phyloP scores from a whole-genome alignment of 2,797 vertebrate species.

The Anisognathus igniventris region DNA sequence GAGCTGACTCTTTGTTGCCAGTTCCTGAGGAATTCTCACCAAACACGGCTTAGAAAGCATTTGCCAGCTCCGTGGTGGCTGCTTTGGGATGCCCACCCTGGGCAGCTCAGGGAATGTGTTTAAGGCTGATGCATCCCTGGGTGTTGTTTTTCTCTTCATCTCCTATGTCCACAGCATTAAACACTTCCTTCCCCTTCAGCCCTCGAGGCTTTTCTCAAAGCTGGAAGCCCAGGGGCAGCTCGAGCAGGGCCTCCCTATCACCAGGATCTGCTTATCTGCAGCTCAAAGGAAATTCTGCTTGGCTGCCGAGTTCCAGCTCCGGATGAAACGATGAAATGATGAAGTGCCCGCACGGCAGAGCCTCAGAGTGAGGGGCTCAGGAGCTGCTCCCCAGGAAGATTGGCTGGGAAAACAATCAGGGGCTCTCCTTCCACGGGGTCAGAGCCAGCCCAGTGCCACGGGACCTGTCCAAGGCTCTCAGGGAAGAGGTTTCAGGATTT shows the following conservation, averaged over 20 bases:
- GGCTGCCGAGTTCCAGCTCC: not conserved
- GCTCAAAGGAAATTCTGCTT: constrained; percentile 26
- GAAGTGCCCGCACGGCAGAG: not conserved
- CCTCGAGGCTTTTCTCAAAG: not conserved
- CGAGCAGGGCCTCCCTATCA: not conserved
- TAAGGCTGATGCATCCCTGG: not conserved
- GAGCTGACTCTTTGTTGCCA: not conserved
- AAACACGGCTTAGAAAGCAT: not conserved
- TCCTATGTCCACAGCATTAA: not conserved
- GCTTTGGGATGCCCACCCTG: not conserved
- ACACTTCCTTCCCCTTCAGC: constrained; percentile 11
- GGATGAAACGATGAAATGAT: not conserved
- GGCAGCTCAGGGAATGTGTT: accelerated
- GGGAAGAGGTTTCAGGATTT: not conserved
- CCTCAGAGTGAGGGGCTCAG: not conserved
- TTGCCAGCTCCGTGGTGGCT: accelerated
- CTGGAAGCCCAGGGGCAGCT: not conserved
- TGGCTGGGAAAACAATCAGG: not conserved
- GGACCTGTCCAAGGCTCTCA: not conserved
- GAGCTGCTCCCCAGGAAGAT: not conserved
- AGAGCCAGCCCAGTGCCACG: not conserved
- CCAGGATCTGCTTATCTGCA: constrained; percentile 33
- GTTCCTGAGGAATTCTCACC: not conserved
- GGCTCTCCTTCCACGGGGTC: not conserved
- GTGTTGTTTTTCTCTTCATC: not conserved